Percentiles rank a stretch among this genome's conserved stretches.
These are phyloP conservation scores for Progne subis DNA, from an alignment of 2,113 vertebrate genomes.

Conservation along the genomic window DNA sequence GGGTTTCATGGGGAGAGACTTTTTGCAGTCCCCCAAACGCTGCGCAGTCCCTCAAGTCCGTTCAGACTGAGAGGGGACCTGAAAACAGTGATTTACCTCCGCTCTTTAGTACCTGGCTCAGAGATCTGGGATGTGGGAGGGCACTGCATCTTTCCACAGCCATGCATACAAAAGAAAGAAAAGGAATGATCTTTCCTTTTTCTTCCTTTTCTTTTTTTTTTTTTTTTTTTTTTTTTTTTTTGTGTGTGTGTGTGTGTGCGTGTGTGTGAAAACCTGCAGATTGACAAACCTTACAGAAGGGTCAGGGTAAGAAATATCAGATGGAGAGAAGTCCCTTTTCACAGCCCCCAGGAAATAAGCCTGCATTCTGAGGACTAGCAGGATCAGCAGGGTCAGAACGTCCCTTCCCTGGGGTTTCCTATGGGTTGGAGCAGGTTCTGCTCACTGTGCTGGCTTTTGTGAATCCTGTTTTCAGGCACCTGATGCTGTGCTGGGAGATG, in stretches of 20 bases:
- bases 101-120: not conserved
- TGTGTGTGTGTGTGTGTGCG: not conserved
- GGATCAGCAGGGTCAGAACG: not conserved
- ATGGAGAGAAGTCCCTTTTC: not conserved
- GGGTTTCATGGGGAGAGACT: not conserved
- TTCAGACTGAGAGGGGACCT: not conserved
- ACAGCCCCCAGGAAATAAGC: not conserved
- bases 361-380: not conserved
- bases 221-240: too few relatives aligned
- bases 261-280: not conserved
- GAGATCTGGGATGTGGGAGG: not conserved
- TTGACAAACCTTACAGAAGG: not conserved
- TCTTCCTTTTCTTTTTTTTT: too few relatives aligned
- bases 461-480: not conserved
- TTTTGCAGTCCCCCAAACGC: not conserved
- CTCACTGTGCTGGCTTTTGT: not conserved
- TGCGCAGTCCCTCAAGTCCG: not conserved
- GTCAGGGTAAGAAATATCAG: not conserved
- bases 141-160: not conserved
- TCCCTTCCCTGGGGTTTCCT: not conserved
- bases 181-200: not conserved
- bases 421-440: not conserved
- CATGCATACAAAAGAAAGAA: not conserved
- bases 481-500: not conserved
- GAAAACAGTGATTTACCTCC: not conserved